Evolutionary conservation across 2,797 vertebrate genomes (phyloP), one percentile per base, ranked within the genome.

Genomic region (Smutsia temminckii): DNA sequence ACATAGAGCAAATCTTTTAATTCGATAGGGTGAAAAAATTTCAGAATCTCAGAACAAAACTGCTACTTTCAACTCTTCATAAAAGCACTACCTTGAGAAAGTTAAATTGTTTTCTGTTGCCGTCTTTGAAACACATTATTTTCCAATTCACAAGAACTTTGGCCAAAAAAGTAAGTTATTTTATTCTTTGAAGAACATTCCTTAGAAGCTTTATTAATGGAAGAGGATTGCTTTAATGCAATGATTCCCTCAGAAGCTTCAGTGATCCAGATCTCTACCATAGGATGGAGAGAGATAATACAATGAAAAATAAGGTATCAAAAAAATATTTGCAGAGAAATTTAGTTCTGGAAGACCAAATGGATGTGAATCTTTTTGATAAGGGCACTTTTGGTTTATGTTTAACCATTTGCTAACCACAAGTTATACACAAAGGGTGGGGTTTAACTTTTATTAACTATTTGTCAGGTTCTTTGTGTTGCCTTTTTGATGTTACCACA

Each of bases 41-140:
- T 85, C 63, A 93, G 46, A 72, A 40, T 85, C 42, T 49, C 72
- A 68, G 94, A 92, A 84, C 77, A 74, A 57, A 85, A 27, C 20
- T 59, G 63, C 57, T 34, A 53, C 40, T 84, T 55, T 61, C 14
- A 81, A 20, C 11, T 89, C n/a, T 79, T 91, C 29, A 25, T 42
- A 17, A 75, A 85, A 77, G 37, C 46, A 57, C 88, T 29, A 64
- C 46, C 46, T 71, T 80, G 32, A 51, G 85, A 51, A 89, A 89
- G 17, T 32, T 63, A 75, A 63, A 49, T 1, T 63, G 75, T 69
- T 83, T 57, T 69, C 53, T 79, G 23, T 94, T 21, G 20, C 14
- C 37, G n/a, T 80, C 79, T 85, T 93, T 51, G 9, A 91, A 93
- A 96, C 29, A 91, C 83, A 78, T 69, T 46, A 77, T 81, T 93